Evolutionary conservation across 2,797 vertebrate species (phyloP).

Genomic region (Tokudaia muenninki): DNA sequence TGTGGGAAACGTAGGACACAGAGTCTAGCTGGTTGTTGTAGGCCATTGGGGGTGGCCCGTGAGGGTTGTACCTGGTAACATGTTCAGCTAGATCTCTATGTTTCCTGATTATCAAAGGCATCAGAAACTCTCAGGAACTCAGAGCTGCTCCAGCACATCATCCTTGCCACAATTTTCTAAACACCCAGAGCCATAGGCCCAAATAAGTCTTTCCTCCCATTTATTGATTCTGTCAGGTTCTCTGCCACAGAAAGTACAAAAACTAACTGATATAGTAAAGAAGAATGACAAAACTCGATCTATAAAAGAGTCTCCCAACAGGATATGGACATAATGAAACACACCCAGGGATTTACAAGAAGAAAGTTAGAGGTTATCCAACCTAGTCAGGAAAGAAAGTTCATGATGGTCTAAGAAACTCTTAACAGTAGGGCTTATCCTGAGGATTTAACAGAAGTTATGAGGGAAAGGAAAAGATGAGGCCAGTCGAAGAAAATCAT

Average conservation of each 20-base stretch:
- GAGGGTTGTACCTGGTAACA: neutral
- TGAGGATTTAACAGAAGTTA: slow-evolving; percentile 5
- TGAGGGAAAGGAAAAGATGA: neutral
- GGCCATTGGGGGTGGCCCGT: neutral
- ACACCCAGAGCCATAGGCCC: neutral
- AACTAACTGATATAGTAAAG: neutral
- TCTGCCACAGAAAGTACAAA: neutral
- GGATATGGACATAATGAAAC: neutral
- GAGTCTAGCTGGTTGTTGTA: neutral
- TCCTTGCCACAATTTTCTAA: neutral
- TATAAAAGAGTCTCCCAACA: neutral
- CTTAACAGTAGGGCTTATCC: neutral
- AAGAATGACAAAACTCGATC: neutral
- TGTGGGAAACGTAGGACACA: neutral
- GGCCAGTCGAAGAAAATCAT: neutral
- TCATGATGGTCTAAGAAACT: neutral
- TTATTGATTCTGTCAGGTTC: neutral
- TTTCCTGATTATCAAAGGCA: neutral
- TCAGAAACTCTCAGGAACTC: neutral
- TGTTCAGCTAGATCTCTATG: neutral
- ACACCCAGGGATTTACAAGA: neutral
- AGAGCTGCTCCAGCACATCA: neutral
- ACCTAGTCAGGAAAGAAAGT: neutral
- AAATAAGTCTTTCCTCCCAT: neutral
- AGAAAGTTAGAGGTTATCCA: neutral